A percentile compares a stretch with the other conserved stretches of the same genome.
Evolutionary conservation across 2,888 invertebrate species (phyloP).

Genomic region (Mycogona germanica): DNA sequence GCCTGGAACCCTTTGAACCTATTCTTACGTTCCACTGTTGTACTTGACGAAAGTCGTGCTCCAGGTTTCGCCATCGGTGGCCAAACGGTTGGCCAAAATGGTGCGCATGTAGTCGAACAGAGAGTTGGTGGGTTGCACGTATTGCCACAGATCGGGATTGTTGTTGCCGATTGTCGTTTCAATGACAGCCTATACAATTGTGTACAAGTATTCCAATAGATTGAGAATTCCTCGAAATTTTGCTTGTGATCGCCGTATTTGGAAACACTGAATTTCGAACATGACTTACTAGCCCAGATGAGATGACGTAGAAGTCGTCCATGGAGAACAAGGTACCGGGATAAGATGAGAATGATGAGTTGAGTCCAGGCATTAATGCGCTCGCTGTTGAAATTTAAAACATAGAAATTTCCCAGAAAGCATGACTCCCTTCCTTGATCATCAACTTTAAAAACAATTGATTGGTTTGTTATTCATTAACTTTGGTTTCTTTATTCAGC

Average conservation of each 20-base stretch:
- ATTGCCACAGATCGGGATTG: slow-evolving; percentile 55
- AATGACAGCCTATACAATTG: slow-evolving; percentile 41
- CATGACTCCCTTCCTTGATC: too few species aligned
- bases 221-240: background rate
- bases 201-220: background rate
- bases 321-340: slow-evolving; percentile 46
- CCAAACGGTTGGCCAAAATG: slow-evolving; percentile 69
- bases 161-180: slow-evolving; percentile 68
- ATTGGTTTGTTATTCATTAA: too few species aligned
- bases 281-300: slow-evolving; percentile 42
- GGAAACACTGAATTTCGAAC: background rate
- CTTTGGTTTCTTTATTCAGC: too few species aligned
- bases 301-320: slow-evolving; percentile 50
- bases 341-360: slow-evolving; percentile 67
- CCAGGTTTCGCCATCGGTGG: slow-evolving; percentile 60
- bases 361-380: slow-evolving; percentile 48
- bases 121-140: slow-evolving; percentile 48
- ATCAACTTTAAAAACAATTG: slow-evolving; percentile 2
- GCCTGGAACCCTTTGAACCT: too few species aligned
- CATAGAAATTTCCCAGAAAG: background rate
- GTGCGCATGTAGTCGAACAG: slow-evolving; percentile 61
- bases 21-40: slow-evolving; percentile 57
- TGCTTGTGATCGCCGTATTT: background rate
- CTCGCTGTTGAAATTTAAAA: slow-evolving; percentile 22
- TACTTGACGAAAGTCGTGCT: slow-evolving; percentile 49